Base-by-base conservation (phyloP, 2,113 vertebrate genomes). In the Pogona vitticeps region DNA sequence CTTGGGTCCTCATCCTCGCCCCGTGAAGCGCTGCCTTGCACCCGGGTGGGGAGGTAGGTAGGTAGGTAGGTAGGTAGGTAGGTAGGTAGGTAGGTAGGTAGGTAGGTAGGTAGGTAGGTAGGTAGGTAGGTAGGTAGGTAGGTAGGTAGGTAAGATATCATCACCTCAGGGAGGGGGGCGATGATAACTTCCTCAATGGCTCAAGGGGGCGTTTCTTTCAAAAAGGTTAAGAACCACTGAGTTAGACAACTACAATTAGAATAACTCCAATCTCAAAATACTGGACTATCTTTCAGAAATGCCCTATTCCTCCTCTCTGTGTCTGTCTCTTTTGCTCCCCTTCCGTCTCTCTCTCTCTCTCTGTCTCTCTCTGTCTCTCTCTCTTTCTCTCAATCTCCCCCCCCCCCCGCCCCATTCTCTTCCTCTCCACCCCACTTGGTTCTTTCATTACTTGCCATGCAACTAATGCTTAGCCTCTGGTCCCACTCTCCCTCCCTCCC, bases 401-500 rank as follows among this genome's bases (percentile, higher is more conserved):
- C 59, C 20, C 12, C 26, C 63, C 26, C 5, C 28, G 75, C 86
- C 2, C 88, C 77, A 38, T 17, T 28, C 73, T 59, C 80, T 28
- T 42, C 89, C 80, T 15, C 21, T 36, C 38, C 2, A 36, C 10
- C 84, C 36, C 18, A n/a, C 59, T 76, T 31, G 46, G 59, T 36
- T 56, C 83, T 88, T 31, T 38, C 0, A 0, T 21, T 72, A 68
- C 88, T 73, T 71, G 63, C 52, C 31, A 82, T 38, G 75, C 85
- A 42, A 33, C 73, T 87, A 89, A 90, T 83, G 86, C 87, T 90
- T 82, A 87, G 90, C 81, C 92, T 87, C 91, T 90, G 91, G 87
- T 89, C 70, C 86, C 85, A 18, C 0, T 6, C 59, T 84, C 84
- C 91, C 88, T 93, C 91, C 84, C 91, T 86, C 83, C 84, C 0